phyloP scores from a whole-genome alignment of 1,140 invertebrate species.

The Aphaenogaster ashmeadi region DNA sequence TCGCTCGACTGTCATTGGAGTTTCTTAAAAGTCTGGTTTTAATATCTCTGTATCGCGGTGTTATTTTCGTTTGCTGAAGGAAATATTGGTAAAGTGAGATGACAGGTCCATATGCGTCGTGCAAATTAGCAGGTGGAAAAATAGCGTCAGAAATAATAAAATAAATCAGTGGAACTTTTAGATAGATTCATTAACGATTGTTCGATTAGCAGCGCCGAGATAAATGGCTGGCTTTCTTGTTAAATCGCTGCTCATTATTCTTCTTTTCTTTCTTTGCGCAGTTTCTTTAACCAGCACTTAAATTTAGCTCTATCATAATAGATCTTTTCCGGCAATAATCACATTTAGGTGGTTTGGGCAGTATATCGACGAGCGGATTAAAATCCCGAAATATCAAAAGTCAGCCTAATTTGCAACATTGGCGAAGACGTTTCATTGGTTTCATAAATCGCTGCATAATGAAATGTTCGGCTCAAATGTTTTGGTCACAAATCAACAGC shows the following conservation, averaged over 20 bases:
- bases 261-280: neutral
- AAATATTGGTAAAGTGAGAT: neutral
- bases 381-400: slow-evolving; percentile 14
- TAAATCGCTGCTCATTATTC: slow-evolving; percentile 28
- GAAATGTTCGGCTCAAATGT: slow-evolving; percentile 32
- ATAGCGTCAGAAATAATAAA: slow-evolving; percentile 15
- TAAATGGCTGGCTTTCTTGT: slow-evolving; percentile 30
- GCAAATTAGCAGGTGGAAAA: neutral
- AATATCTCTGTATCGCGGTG: neutral
- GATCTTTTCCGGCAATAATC: slow-evolving; percentile 10
- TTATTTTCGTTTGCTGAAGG: slow-evolving; percentile 15
- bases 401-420: slow-evolving; percentile 19
- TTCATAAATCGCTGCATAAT: slow-evolving; percentile 44
- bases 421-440: slow-evolving; percentile 25
- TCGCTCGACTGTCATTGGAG: neutral
- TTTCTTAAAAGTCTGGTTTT: neutral
- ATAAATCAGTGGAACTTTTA: slow-evolving; percentile 10
- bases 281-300: slow-evolving; percentile 7
- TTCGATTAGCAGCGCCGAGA: neutral
- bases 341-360: neutral
- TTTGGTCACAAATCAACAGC: slow-evolving; percentile 49
- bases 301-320: slow-evolving; percentile 27
- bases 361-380: slow-evolving; percentile 9
- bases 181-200: slow-evolving; percentile 3
- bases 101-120: neutral